A percentile compares a stretch with the other conserved stretches of the same genome.
phyloP scores from a whole-genome alignment of 1,140 invertebrate species.

The Liolophura sinensis region DNA sequence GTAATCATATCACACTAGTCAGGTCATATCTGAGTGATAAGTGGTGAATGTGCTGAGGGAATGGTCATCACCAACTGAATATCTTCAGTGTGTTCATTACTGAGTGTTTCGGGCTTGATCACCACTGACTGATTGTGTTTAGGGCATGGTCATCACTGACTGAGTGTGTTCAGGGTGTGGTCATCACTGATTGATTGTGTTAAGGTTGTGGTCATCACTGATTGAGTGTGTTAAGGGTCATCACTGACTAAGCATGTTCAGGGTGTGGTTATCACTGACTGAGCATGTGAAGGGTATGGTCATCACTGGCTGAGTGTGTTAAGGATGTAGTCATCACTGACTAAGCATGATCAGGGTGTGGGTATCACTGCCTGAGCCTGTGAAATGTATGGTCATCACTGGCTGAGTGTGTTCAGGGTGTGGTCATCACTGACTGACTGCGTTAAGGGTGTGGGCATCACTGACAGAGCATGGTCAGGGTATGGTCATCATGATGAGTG shows the following conservation, averaged over 20 bases:
- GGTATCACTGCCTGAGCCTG: background rate
- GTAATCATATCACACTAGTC: background rate
- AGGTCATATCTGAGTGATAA: background rate
- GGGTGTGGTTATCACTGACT: background rate
- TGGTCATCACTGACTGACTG: background rate
- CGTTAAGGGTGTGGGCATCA: background rate
- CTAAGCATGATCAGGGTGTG: background rate
- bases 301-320: background rate
- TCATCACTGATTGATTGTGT: background rate
- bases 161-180: background rate
- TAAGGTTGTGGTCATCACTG: background rate
- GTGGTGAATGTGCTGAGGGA: too few relatives aligned
- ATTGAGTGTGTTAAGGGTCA: background rate
- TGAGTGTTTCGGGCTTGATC: too few relatives aligned
- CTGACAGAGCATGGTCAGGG: background rate
- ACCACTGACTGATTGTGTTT: background rate
- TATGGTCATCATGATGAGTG: background rate
- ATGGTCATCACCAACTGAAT: background rate
- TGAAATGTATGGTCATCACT: background rate
- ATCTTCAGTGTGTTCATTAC: background rate
- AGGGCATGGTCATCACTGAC: background rate
- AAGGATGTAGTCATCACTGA: background rate
- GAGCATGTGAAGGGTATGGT: background rate
- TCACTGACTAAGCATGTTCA: background rate
- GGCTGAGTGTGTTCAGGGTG: background rate